phyloP scores from a whole-genome alignment of 2,113 vertebrate species.

The Boulengeromyrus knoepffleri region DNA sequence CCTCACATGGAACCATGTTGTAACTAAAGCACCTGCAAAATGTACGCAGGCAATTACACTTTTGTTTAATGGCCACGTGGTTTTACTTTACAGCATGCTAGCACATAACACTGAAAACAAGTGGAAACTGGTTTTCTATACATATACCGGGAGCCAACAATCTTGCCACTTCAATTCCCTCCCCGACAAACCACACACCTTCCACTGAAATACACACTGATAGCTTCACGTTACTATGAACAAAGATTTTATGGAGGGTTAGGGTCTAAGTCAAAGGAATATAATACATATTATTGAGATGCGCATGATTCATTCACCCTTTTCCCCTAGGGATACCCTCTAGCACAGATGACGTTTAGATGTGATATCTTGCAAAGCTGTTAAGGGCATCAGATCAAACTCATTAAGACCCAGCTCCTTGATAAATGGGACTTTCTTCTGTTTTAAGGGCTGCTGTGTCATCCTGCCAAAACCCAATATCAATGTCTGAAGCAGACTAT shows the following conservation, averaged over 20 bases:
- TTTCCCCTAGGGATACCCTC: background rate
- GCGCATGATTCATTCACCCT: background rate
- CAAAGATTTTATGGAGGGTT: background rate
- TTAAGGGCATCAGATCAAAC: slow-evolving; percentile 3
- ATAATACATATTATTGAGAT: background rate
- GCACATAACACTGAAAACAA: slow-evolving; percentile 2
- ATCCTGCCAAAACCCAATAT: background rate
- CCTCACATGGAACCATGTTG: background rate
- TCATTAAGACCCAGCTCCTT: background rate
- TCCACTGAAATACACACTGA: background rate
- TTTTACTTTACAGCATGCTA: background rate
- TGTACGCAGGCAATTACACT: background rate
- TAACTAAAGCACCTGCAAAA: background rate
- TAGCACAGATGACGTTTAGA: background rate
- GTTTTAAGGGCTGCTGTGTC: background rate
- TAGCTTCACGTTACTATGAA: slow-evolving; percentile 1
- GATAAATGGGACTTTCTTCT: slow-evolving; percentile 5
- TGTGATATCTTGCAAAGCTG: background rate
- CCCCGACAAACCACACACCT: background rate
- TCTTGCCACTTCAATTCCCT: background rate
- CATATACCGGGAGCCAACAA: background rate
- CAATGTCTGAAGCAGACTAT: background rate
- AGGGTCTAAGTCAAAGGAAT: background rate
- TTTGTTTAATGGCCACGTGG: background rate
- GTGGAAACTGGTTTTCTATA: background rate